A percentile compares a stretch with the other conserved stretches of the same genome.
These are phyloP conservation scores for Ennomos quercinarius DNA, from an alignment of 2,888 invertebrate species.

Conservation along the genomic window DNA sequence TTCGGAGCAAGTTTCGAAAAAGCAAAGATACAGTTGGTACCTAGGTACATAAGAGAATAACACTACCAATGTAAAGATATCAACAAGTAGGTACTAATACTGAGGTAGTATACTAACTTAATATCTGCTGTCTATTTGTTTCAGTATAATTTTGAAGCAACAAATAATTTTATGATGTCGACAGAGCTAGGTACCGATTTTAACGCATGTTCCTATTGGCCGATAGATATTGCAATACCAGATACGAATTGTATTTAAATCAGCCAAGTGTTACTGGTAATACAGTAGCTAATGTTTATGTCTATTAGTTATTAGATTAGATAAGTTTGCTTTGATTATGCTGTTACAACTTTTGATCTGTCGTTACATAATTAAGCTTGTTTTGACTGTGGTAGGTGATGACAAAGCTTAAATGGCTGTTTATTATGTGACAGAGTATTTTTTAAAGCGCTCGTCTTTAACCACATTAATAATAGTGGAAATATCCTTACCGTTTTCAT, in stretches of 20 bases:
- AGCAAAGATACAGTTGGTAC: too few species aligned
- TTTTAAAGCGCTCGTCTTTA: too few species aligned
- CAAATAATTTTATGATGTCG: conserved; percentile 66
- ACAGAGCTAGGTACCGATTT: conserved; percentile 69
- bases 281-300: conserved; percentile 22
- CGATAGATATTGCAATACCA: conserved; percentile 53
- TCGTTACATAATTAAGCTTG: conserved; percentile 1
- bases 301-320: conserved; percentile 20
- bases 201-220: conserved; percentile 53
- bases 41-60: too few species aligned
- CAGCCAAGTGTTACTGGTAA: conserved; percentile 24
- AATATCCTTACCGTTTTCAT: too few species aligned
- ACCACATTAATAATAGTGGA: too few species aligned
- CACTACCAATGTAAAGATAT: too few species aligned
- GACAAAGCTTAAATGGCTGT: too few species aligned
- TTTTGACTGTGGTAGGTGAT: neutral
- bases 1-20: too few species aligned
- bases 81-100: too few species aligned
- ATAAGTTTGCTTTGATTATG: conserved; percentile 19
- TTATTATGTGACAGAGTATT: too few species aligned
- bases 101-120: too few species aligned
- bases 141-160: conserved; percentile 52
- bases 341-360: conserved; percentile 14
- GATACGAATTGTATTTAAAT: conserved; percentile 29
- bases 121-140: conserved; percentile 40